Conservation (phyloP, 1,140 invertebrate species). For the Lucilia cuprina region DNA sequence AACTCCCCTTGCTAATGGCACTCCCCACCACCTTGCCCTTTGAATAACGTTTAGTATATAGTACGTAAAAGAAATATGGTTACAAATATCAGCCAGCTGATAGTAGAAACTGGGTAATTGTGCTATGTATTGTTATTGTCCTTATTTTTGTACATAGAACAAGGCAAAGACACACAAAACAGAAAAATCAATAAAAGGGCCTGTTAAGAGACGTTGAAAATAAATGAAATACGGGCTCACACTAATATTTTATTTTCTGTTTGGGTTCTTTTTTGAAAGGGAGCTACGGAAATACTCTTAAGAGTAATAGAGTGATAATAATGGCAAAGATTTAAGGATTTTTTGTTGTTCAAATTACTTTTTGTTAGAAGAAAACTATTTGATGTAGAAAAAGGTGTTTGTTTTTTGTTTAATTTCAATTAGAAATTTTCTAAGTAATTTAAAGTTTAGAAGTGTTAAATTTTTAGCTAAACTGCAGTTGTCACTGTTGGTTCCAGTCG, state of each 20-base stretch:
- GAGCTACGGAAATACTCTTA: neutral
- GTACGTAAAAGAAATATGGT: neutral
- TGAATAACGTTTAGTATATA: neutral
- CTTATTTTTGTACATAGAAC: slow-evolving; percentile 9
- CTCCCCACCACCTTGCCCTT: neutral
- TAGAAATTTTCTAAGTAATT: neutral
- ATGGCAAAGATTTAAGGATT: neutral
- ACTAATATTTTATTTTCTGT: neutral
- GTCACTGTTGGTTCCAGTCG: neutral
- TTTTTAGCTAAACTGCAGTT: neutral
- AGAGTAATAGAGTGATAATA: neutral
- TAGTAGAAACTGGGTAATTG: slow-evolving; percentile 26
- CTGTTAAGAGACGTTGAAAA: slow-evolving; percentile 6
- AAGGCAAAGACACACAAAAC: neutral
- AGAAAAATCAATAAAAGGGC: slow-evolving; percentile 26
- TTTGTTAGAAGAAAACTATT: neutral
- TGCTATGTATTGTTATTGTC: slow-evolving; percentile 5
- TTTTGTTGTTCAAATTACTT: neutral
- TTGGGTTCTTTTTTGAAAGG: neutral
- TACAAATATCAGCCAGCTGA: neutral
- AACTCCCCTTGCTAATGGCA: neutral
- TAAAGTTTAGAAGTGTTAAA: neutral
- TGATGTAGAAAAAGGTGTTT: neutral
- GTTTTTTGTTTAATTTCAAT: neutral
- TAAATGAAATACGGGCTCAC: neutral